Base-by-base conservation (phyloP, 2,113 vertebrate species). In the Ammodytes dubius region DNA sequence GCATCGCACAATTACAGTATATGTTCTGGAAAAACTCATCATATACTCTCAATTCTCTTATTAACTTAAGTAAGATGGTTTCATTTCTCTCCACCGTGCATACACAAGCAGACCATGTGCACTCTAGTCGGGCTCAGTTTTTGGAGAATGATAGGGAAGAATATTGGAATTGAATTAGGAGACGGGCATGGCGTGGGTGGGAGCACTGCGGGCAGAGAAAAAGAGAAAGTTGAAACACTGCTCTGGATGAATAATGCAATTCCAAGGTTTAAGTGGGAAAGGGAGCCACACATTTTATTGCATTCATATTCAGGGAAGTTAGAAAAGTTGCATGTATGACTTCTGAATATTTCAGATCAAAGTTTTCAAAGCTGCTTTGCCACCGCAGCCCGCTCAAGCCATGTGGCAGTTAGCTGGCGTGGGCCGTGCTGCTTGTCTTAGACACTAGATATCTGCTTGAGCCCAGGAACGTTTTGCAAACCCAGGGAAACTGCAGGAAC, bases 211-310 rank as follows among this genome's bases (percentile, higher is more conserved):
- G 73, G 82, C 74, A 70, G 63, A 74, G 82, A 75, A 47, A 83
- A 71, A 87, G 77, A 86, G 84, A 87, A 80, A 82, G 86, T 65
- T 89, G 87, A 90, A 93, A 86, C 90, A 87, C 79, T 72, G 74
- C 83, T 76, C 90, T 73, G 86, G 91, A 93, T 93, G 91, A 93
- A 93, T 93, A 92, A 94, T 93, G 91, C 78, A 92, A 90, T 89
- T 86, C 68, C 56, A 85, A 59, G 74, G 77, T 85, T 85, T 89
- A 71, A 84, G 87, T 74, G 82, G 83, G 81, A 88, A 83, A 73
- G 77, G 27, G 79, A 88, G 84, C 74, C 78, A 67, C 74, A 43
- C 71, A 81, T 91, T 87, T 84, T 72, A 82, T 74, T 86, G 81
- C 90, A 85, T 80, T 88, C 85, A 83, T 82, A 85, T 84, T 77